A percentile compares a stretch with the other conserved stretches of the same genome.
These are phyloP conservation scores for Adelphocoris suturalis DNA, from an alignment of 2,888 invertebrate species.

Conservation along the genomic window DNA sequence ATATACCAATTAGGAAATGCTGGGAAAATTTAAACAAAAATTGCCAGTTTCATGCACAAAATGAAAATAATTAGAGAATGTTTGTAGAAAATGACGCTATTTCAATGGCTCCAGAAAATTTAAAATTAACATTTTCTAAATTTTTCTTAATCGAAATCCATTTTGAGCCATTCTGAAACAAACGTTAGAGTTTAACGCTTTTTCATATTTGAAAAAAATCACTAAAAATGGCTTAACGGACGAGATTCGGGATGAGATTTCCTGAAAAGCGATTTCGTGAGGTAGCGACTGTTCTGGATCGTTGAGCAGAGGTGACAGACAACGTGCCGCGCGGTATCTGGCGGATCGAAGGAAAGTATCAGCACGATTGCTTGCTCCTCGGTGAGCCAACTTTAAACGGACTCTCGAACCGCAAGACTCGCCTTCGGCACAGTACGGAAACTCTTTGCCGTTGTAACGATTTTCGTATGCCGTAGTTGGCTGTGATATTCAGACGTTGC, in stretches of 20 bases:
- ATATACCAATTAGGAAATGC: no score
- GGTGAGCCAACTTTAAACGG: background rate
- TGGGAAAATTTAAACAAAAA: no score
- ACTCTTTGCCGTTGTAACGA: background rate
- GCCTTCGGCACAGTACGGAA: conserved; percentile 25
- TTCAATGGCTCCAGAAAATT: no score
- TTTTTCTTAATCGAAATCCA: no score
- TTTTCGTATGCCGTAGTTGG: background rate
- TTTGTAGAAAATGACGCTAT: no score
- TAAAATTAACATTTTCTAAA: no score
- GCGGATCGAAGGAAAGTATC: conserved; percentile 18
- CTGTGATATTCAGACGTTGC: background rate
- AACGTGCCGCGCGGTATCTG: conserved; percentile 8
- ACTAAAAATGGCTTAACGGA: no score
- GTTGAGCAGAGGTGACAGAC: conserved; percentile 1
- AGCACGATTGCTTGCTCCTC: conserved; percentile 31
- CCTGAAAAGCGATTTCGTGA: background rate
- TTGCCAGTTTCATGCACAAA: no score
- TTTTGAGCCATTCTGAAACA: no score
- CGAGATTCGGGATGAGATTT: background rate
- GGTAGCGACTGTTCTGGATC: conserved; percentile 4
- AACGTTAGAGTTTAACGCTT: no score
- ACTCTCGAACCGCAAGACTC: background rate
- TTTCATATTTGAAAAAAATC: no score
- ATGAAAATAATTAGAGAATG: no score